Percentiles rank a stretch among this genome's conserved stretches.
These are phyloP conservation scores for Acromyrmex echinatior DNA, from an alignment of 1,140 invertebrate genomes.

Conservation along the genomic window DNA sequence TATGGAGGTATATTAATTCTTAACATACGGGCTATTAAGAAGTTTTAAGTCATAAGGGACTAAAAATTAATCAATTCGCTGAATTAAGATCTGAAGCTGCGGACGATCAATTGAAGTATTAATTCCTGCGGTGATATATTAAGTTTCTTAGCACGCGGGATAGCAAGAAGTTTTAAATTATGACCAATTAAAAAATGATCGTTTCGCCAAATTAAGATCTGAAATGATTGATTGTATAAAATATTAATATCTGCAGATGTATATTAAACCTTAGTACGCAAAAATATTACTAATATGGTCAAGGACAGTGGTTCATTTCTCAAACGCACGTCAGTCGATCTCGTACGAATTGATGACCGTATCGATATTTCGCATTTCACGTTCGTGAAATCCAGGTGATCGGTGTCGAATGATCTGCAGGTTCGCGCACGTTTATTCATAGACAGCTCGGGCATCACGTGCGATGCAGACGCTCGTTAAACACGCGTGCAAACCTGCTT, in stretches of 20 bases:
- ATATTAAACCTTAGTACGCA: background rate
- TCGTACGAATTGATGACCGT: background rate
- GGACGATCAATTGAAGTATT: background rate
- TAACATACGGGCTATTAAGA: background rate
- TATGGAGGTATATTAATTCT: background rate
- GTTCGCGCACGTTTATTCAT: slow-evolving; percentile 63
- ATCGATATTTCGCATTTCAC: background rate
- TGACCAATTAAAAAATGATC: background rate
- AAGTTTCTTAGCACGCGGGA: background rate
- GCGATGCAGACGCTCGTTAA: slow-evolving; percentile 43
- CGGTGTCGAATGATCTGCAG: slow-evolving; percentile 3
- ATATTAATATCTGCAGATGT: background rate
- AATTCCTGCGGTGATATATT: background rate
- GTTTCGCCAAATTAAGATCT: background rate
- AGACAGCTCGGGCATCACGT: slow-evolving; percentile 37
- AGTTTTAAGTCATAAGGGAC: background rate
- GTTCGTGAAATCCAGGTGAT: slow-evolving; percentile 13
- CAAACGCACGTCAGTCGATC: background rate
- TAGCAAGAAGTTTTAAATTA: background rate
- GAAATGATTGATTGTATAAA: background rate
- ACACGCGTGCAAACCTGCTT: slow-evolving; percentile 16
- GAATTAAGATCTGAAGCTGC: background rate
- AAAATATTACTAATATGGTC: background rate
- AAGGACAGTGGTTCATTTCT: background rate
- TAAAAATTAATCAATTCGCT: background rate